phyloP scores from a whole-genome alignment of 2,888 invertebrate genomes.

The Scaptomyza polygonia region DNA sequence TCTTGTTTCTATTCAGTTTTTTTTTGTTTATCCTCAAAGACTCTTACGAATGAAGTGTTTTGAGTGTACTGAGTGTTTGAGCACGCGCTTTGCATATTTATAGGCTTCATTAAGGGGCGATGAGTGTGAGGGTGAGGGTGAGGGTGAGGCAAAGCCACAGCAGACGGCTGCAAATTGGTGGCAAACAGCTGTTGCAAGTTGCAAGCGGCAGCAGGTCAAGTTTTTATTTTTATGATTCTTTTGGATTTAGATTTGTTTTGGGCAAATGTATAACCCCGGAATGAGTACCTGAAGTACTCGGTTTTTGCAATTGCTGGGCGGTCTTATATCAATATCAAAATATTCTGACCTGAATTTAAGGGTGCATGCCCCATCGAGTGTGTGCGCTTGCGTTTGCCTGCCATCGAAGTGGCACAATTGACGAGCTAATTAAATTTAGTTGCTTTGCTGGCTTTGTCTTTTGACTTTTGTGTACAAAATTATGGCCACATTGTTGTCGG shows the following conservation, averaged over 20 bases:
- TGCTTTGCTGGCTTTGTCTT: slow-evolving; percentile 40
- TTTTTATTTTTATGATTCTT: slow-evolving; percentile 7
- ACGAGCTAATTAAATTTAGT: slow-evolving; percentile 71
- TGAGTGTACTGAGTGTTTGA: slow-evolving; percentile 20
- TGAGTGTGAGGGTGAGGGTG: too few relatives aligned
- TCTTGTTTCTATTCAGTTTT: not conserved
- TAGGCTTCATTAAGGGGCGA: slow-evolving; percentile 7
- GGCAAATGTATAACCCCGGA: slow-evolving; percentile 27
- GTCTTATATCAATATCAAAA: slow-evolving; percentile 42
- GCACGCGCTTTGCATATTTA: slow-evolving; percentile 38
- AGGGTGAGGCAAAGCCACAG: not conserved
- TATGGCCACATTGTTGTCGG: slow-evolving; percentile 69
- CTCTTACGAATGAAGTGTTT: slow-evolving; percentile 16
- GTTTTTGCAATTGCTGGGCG: slow-evolving; percentile 39
- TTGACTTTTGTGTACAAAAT: slow-evolving; percentile 57
- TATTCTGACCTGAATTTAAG: slow-evolving; percentile 25
- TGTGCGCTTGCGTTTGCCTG: not conserved
- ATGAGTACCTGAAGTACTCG: slow-evolving; percentile 14
- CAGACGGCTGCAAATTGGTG: not conserved
- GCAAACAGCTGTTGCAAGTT: slow-evolving; percentile 17
- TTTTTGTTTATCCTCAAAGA: not conserved
- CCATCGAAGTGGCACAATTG: slow-evolving; percentile 61
- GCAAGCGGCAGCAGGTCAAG: slow-evolving; percentile 28
- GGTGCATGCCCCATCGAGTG: slow-evolving; percentile 9
- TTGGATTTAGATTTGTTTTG: slow-evolving; percentile 1